Conservation (phyloP, 2,113 vertebrate genomes). For the Cettia cetti region DNA sequence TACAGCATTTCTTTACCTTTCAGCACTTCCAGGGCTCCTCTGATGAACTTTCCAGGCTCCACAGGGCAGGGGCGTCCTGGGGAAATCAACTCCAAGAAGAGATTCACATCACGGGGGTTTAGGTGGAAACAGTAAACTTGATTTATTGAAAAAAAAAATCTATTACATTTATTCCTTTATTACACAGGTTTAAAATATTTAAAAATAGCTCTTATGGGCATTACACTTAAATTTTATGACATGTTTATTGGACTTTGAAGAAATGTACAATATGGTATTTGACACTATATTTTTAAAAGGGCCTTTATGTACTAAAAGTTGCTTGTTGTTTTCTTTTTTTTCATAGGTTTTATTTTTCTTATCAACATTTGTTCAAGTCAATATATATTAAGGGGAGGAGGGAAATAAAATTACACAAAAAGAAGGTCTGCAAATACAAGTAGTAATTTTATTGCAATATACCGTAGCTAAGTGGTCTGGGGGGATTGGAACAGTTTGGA, state of each 20-base stretch:
- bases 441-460: conserved; percentile 85
- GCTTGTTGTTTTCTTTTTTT: too few relatives aligned
- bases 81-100: conserved; percentile 59
- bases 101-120: conserved; percentile 54
- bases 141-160: conserved; percentile 90
- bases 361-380: conserved; percentile 82
- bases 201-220: conserved; percentile 71
- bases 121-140: conserved; percentile 87
- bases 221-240: conserved; percentile 50
- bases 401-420: conserved; percentile 73
- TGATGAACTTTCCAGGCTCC: neutral
- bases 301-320: conserved; percentile 13
- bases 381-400: conserved; percentile 68
- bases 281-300: conserved; percentile 42
- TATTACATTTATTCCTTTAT: conserved; percentile 85
- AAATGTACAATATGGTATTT: conserved; percentile 42
- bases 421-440: conserved; percentile 80
- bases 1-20: neutral
- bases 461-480: conserved; percentile 83
- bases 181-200: conserved; percentile 89
- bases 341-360: conserved; percentile 70
- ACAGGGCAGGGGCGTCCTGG: neutral
- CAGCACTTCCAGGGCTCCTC: neutral
- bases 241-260: conserved; percentile 28
- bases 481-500: conserved; percentile 77